Evolutionary conservation across 53 echinoderm and acorn worm genomes (phyloP), one percentile per base, ranked within the genome.

Genomic region (Astropecten irregularis): DNA sequence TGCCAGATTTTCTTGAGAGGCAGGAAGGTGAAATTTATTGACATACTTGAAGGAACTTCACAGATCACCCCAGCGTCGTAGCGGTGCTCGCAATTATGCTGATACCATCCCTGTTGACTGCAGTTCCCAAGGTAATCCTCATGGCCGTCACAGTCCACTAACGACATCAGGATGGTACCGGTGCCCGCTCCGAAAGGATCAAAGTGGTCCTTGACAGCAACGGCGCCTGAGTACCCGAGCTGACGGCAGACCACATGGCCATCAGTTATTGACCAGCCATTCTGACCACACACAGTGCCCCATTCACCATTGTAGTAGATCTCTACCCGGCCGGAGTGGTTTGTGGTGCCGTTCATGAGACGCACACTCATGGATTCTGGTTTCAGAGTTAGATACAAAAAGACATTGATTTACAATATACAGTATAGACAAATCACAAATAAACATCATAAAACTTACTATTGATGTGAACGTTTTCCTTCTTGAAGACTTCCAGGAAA

Each of bases 231-330:
- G 57, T 15, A 76, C 9, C 76, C 76, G 0, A 76, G 76, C 58
- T 76, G 76, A 5, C 44, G 76, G 35, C 76, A 76, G 39, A 76
- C 18, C 9, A 76, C 59, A 13, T 76, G 46, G 42, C 76, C 76
- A 30, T 76, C 76, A 0, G 76, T 76, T 11, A 40, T 25, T 11
- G 76, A 76, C 76, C 76, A 76, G 59, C 76, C 40, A 15, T 39
- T 39, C 58, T 46, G 27, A 9, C 76, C 76, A 27, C 76, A 76
- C 15, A 76, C 47, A 15, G 58, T 76, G 25, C 76, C 76, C 76
- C 76, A 76, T 23, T 76, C 76, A 7, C 76, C 76, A 7, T 76
- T 76, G 76, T 76, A 76, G 76, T 76, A 76, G 39, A 76, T 40
- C 58, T 76, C 76, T 1, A 76, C 76, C 16, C 59, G 76, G 44